Evolutionary conservation across 2,797 vertebrate genomes (phyloP).

Genomic region (Phrynocephalus guinanensis): DNA sequence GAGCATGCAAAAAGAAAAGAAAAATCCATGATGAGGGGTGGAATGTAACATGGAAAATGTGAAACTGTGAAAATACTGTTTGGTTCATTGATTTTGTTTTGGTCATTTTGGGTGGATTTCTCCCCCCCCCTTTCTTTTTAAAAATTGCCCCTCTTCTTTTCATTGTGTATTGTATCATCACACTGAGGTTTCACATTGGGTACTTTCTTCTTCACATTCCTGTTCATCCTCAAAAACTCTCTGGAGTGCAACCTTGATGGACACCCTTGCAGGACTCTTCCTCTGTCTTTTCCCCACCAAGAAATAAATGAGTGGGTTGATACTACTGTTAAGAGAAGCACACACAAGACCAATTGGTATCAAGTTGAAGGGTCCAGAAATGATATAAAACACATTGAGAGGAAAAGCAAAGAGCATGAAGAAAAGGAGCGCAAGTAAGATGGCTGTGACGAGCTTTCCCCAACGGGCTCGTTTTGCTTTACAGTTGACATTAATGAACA

Average conservation of each 20-base stretch:
- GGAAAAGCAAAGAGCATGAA: constrained; percentile 52
- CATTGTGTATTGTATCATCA: too few relatives aligned
- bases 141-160: too few relatives aligned
- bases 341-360: neutral
- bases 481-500: neutral
- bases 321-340: constrained; percentile 16
- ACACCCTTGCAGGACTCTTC: neutral
- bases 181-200: neutral
- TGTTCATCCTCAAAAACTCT: constrained; percentile 4
- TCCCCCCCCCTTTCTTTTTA: too few relatives aligned
- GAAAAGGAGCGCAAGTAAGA: neutral
- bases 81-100: too few relatives aligned
- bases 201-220: neutral
- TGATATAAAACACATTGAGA: neutral
- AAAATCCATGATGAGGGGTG: too few relatives aligned
- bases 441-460: neutral
- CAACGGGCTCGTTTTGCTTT: neutral
- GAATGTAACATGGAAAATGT: too few relatives aligned
- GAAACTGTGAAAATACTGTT: too few relatives aligned
- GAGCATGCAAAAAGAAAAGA: too few relatives aligned
- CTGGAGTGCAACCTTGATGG: neutral
- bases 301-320: constrained; percentile 9
- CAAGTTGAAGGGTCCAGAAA: neutral
- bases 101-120: too few relatives aligned
- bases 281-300: neutral